Base-by-base conservation (phyloP, 2,888 invertebrate species). In the Watsonalla cultraria region DNA sequence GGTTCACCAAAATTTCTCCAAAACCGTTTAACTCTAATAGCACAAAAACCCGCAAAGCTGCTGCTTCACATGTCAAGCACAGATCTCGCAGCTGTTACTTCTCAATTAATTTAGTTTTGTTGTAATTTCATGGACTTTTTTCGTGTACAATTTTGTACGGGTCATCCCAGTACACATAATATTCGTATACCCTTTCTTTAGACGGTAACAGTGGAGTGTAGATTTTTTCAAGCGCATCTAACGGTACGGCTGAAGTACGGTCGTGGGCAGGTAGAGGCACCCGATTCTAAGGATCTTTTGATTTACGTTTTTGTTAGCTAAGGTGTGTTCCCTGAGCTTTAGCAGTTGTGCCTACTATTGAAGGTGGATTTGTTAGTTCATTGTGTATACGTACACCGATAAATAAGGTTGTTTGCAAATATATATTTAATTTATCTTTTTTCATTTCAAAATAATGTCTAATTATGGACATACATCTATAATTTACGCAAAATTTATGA, bases 251-350 rank as follows among this genome's bases (percentile, higher is more conserved):
- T 68, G 65, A 66, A 69, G 69, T 62, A 47, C 59, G 62, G 60
- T 59, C 68, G 60, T 60, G 54, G 68, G 72, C 84, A 84, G 84
- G 84, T 84, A 84, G 81, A 70, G 67, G 76, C 68, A 72, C 65
- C 66, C 70, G 61, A 58, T 67, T 72, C 67, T 64, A 54, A 51
- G 64, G 70, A 70, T 70, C 65, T 72, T 72, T 69, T 75, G 68
- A 72, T 77, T 72, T 68, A 66, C 64, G 64, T 66, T 68, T 71
- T 68, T 69, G 71, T 75, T 68, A 72, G 76, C 69, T 69, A 70
- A 68, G 65, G 66, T 63, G 58, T 58, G 49, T 52, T 56, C 52
- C 52, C 56, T 51, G 52, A 54, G 60, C 54, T 61, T 61, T 63
- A 60, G 35, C 47, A 45, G 34, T 47, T 34, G 47, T 47, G 46